Conservation (phyloP, 2,113 vertebrate genomes). For the Tyto alba region DNA sequence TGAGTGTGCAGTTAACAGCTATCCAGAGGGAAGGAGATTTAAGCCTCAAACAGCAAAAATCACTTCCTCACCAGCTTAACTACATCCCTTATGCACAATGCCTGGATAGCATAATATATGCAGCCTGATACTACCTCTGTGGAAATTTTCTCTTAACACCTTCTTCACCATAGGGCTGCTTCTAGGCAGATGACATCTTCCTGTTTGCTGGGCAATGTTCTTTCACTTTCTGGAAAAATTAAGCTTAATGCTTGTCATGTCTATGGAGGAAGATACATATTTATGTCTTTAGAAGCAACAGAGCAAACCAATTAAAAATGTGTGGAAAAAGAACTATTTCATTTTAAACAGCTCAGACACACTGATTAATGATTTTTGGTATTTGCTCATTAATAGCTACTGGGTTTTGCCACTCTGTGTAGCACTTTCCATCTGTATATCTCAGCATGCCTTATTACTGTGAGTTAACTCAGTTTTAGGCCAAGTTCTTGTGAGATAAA, state of each 20-base stretch:
- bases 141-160: background rate
- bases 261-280: background rate
- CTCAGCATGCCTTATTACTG: background rate
- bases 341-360: background rate
- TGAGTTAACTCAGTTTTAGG: background rate
- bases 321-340: rapidly evolving
- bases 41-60: background rate
- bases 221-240: background rate
- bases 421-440: background rate
- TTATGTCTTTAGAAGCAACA: background rate
- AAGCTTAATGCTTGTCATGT: background rate
- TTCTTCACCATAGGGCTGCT: background rate
- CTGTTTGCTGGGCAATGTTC: background rate
- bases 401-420: background rate
- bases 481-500: background rate
- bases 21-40: background rate
- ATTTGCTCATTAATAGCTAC: background rate
- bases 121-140: background rate
- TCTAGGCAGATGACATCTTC: background rate
- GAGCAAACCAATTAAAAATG: background rate
- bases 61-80: background rate
- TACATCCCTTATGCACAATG: background rate
- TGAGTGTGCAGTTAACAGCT: background rate
- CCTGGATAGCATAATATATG: background rate
- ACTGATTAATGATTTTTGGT: background rate